Percentiles rank a stretch among this genome's conserved stretches.
Conservation (phyloP, 2,888 invertebrate species). For the Bugula neritina region DNA sequence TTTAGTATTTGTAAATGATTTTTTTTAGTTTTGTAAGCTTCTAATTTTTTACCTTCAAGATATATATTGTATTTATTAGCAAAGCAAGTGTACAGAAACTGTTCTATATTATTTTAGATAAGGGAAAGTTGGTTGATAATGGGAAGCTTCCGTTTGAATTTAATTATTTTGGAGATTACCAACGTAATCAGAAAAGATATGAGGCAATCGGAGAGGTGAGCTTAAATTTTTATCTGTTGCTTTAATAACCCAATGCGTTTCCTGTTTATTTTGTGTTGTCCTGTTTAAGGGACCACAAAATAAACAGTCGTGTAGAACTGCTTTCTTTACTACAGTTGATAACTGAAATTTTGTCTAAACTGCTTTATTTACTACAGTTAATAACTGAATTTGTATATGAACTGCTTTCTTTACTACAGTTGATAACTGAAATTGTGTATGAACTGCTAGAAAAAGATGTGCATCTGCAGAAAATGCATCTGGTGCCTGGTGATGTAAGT, state of each 20-base stretch:
- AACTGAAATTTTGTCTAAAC: no score
- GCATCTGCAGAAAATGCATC: not conserved
- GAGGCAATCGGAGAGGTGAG: not conserved
- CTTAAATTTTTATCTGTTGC: no score
- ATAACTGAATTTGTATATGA: no score
- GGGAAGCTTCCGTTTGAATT: not conserved
- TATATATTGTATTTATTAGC: not conserved
- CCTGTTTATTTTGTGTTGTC: no score
- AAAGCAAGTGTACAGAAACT: no score
- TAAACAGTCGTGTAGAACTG: no score
- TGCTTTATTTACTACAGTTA: no score
- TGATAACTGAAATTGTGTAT: not conserved
- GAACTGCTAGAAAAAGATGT: not conserved
- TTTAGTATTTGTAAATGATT: not conserved
- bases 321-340: no score
- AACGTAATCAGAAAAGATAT: not conserved
- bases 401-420: no score
- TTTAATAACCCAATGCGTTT: no score
- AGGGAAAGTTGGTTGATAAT: slow-evolving; percentile 6
- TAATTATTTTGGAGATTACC: not conserved
- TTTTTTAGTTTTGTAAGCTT: not conserved
- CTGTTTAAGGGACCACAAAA: no score
- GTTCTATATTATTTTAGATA: not conserved
- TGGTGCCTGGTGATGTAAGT: not conserved
- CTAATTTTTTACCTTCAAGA: not conserved